Conservation (phyloP, 1,140 invertebrate species). For the Pseudomyrmex concolor region DNA sequence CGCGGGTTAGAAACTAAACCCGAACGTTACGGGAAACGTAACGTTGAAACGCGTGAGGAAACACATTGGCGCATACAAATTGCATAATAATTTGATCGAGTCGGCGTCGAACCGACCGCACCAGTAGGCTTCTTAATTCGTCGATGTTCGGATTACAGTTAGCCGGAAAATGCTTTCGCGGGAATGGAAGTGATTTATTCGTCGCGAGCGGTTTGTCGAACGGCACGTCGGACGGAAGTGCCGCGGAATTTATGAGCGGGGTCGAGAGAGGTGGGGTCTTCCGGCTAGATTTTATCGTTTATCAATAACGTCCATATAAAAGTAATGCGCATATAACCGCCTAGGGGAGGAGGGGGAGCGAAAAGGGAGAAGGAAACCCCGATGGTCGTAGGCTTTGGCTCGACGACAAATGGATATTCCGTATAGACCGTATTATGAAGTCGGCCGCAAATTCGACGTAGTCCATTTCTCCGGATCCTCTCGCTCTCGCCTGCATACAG, state of each 20-base stretch:
- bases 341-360: neutral
- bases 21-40: conserved; percentile 5
- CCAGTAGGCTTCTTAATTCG: conserved; percentile 67
- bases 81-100: conserved; percentile 60
- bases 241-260: conserved; percentile 75
- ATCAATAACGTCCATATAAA: conserved; percentile 79
- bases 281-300: conserved; percentile 81
- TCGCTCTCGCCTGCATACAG: neutral
- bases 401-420: conserved; percentile 75
- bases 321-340: conserved; percentile 61
- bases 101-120: conserved; percentile 1
- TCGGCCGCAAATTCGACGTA: conserved; percentile 66
- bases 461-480: conserved; percentile 40
- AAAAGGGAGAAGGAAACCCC: conserved; percentile 46
- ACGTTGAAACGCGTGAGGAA: conserved; percentile 29
- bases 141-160: conserved; percentile 69
- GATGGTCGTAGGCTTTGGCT: conserved; percentile 48
- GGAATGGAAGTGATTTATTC: conserved; percentile 76
- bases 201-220: conserved; percentile 80
- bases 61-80: conserved; percentile 44
- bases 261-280: conserved; percentile 60
- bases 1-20: neutral
- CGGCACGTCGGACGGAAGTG: conserved; percentile 76
- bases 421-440: conserved; percentile 71
- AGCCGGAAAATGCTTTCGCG: conserved; percentile 63